Conservation (phyloP, 2,113 vertebrate genomes). For the Sarotherodon lohbergeri region DNA sequence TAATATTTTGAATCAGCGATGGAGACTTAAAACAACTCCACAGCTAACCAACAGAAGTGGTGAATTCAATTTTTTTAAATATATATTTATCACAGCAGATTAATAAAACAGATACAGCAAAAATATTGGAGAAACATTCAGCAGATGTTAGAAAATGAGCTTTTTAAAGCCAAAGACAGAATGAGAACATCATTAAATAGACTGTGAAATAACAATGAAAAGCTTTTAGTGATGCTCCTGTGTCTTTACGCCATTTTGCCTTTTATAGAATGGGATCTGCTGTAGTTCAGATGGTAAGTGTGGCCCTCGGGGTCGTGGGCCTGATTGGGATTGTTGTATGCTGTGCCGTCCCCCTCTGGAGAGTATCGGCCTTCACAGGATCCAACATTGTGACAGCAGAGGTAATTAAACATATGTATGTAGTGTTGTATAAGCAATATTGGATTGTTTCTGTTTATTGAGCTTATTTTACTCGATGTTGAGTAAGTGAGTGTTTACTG, state of each 20-base stretch:
- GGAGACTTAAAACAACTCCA: background rate
- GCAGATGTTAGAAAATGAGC: background rate
- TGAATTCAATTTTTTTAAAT: accelerated
- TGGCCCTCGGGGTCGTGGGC: constrained; percentile 67
- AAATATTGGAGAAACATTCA: background rate
- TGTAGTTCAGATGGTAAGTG: constrained; percentile 67
- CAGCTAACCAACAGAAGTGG: background rate
- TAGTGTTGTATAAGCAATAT: background rate
- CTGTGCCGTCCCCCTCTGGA: constrained; percentile 70
- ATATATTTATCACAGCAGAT: background rate
- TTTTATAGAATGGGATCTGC: constrained; percentile 65
- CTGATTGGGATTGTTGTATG: constrained; percentile 67
- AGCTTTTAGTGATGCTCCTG: background rate
- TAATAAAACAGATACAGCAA: background rate
- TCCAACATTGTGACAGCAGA: constrained; percentile 72
- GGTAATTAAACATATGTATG: constrained; percentile 32
- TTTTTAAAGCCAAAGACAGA: background rate
- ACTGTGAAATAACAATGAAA: background rate
- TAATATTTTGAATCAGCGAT: background rate
- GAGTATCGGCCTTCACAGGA: constrained; percentile 65
- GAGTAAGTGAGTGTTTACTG: background rate
- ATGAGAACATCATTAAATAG: background rate
- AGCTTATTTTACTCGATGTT: background rate
- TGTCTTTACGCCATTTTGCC: background rate
- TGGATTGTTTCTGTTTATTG: background rate